These are phyloP conservation scores for Pao palembangensis DNA, from an alignment of 2,113 vertebrate species.

Conservation along the genomic window DNA sequence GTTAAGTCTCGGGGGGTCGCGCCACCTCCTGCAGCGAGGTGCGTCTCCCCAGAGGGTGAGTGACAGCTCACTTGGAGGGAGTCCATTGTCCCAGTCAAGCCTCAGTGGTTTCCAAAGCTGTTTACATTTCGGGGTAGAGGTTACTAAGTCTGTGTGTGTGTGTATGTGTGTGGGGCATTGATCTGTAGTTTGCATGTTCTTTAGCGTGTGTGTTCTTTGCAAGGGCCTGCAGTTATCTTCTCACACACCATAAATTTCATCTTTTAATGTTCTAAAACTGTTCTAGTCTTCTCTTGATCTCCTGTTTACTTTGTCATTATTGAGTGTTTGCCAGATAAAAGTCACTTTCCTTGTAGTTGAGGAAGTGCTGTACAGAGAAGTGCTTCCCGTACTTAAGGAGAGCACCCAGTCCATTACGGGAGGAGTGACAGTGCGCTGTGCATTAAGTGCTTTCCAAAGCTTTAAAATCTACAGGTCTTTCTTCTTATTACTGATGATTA, in stretches of 20 bases:
- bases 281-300: no score
- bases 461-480: neutral
- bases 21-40: conserved; percentile 68
- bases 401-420: conserved; percentile 34
- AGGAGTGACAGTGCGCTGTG: neutral
- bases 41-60: conserved; percentile 65
- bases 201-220: neutral
- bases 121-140: conserved; percentile 50
- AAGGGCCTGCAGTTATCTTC: neutral
- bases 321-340: conserved; percentile 4
- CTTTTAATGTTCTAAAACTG: no score
- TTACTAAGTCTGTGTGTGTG: conserved; percentile 25
- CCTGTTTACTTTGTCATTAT: neutral
- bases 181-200: neutral
- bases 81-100: conserved; percentile 58
- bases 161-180: conserved; percentile 10
- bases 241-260: no score
- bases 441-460: conserved; percentile 13
- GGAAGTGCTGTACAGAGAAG: conserved; percentile 38
- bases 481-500: neutral
- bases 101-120: conserved; percentile 57
- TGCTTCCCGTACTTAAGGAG: conserved; percentile 44
- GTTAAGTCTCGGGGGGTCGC: conserved; percentile 59
- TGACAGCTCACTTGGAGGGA: conserved; percentile 53
- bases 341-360: conserved; percentile 5